Percentiles rank a stretch among this genome's conserved stretches.
Evolutionary conservation across 2,797 vertebrate genomes (phyloP).

Genomic region (Channa striata): DNA sequence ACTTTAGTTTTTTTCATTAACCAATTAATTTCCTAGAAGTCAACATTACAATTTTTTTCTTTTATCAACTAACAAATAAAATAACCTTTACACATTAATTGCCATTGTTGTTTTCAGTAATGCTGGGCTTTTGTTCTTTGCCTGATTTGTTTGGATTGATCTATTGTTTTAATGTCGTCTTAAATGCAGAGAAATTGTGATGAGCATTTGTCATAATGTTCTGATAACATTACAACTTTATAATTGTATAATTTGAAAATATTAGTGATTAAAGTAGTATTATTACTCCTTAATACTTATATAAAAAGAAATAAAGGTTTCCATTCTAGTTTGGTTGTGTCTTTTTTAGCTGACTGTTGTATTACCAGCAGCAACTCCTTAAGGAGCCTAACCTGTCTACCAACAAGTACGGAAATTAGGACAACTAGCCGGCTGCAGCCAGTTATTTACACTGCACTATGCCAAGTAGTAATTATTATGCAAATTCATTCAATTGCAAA

Average conservation of each 20-base stretch:
- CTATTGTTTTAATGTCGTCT: not conserved
- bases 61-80: not conserved
- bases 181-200: not conserved
- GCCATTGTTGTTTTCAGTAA: not conserved
- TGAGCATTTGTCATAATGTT: not conserved
- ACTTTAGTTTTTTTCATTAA: not conserved
- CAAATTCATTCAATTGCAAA: conserved; percentile 84
- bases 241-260: not conserved
- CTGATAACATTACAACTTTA: too few relatives aligned
- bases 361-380: conserved; percentile 48
- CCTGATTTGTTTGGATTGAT: not conserved
- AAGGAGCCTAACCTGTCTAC: conserved; percentile 65
- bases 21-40: not conserved
- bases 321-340: conserved; percentile 39
- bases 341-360: conserved; percentile 22
- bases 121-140: not conserved
- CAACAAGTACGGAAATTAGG: conserved; percentile 77
- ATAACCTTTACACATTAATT: not conserved
- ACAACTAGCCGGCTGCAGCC: conserved; percentile 70
- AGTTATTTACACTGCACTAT: conserved; percentile 73
- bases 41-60: not conserved
- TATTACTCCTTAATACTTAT: too few relatives aligned
- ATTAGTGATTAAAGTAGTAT: not conserved
- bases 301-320: not conserved
- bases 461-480: conserved; percentile 84